These are phyloP conservation scores for Hirundo rustica DNA, from an alignment of 2,797 vertebrate genomes.

Conservation along the genomic window DNA sequence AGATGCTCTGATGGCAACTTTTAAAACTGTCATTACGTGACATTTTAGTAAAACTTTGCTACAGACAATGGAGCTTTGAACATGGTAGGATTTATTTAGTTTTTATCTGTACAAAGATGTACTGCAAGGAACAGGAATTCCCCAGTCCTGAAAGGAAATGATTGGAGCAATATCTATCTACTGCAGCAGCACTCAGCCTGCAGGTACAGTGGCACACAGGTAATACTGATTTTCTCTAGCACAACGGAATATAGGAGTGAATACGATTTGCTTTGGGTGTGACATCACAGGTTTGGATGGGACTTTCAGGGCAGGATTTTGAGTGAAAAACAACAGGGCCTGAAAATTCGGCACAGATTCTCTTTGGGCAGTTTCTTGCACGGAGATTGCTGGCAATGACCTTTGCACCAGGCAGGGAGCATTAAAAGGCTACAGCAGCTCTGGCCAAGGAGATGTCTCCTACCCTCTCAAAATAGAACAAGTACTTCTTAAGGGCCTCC, in stretches of 20 bases:
- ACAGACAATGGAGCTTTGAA: background rate
- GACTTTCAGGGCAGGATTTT: background rate
- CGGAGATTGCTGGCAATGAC: slow-evolving; percentile 48
- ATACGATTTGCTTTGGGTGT: background rate
- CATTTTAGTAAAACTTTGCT: background rate
- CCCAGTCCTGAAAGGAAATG: background rate
- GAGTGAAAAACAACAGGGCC: background rate
- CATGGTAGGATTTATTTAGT: background rate
- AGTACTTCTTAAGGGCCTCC: slow-evolving; percentile 99
- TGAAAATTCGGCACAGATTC: background rate
- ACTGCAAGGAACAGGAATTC: background rate
- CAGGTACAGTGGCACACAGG: background rate
- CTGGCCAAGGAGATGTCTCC: slow-evolving; percentile 65
- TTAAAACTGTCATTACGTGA: background rate
- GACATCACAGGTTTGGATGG: background rate
- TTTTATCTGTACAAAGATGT: background rate
- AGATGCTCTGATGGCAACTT: background rate
- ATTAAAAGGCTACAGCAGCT: slow-evolving; percentile 69
- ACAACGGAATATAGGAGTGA: background rate
- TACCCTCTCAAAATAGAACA: slow-evolving; percentile 99
- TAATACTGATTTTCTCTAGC: background rate
- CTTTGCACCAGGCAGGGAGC: slow-evolving; percentile 65
- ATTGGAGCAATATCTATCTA: background rate
- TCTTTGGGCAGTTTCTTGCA: slow-evolving; percentile 43
- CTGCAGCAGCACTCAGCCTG: slow-evolving; percentile 9